Evolutionary conservation across 92 coral and sea anemone genomes (phyloP).

Genomic region (Actinostola sp.): DNA sequence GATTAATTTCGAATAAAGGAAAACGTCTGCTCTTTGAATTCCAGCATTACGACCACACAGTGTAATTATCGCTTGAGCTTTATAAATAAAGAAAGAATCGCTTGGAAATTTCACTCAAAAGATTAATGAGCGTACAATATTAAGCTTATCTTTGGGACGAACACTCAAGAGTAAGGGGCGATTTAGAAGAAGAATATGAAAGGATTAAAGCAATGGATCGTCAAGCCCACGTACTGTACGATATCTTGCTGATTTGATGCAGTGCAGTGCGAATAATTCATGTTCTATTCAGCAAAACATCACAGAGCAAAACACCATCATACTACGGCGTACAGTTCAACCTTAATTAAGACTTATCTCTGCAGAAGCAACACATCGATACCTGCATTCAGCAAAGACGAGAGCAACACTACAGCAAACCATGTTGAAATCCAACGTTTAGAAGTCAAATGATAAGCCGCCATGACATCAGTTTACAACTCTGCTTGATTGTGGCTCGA

Average conservation of each 20-base stretch:
- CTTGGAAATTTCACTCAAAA: not conserved
- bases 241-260: not conserved
- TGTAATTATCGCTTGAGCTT: not conserved
- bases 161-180: no score
- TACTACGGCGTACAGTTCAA: not conserved
- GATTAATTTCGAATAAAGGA: slow-evolving; percentile 9
- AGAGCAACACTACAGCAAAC: slow-evolving; percentile 8
- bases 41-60: not conserved
- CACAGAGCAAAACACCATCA: not conserved
- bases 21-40: not conserved
- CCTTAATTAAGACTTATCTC: no score
- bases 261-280: not conserved
- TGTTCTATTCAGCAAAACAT: not conserved
- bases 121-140: not conserved
- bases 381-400: slow-evolving; percentile 13
- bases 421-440: not conserved
- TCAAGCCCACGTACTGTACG: not conserved
- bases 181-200: no score
- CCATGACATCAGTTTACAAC: slow-evolving; percentile 1
- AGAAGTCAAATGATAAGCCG: slow-evolving; percentile 15
- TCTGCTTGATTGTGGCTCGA: slow-evolving; percentile 6
- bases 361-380: not conserved
- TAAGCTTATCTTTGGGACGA: not conserved
- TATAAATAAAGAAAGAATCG: not conserved
- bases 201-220: no score